Evolutionary conservation across 2,113 vertebrate species (phyloP).

Genomic region (Cyanoliseus patagonus): DNA sequence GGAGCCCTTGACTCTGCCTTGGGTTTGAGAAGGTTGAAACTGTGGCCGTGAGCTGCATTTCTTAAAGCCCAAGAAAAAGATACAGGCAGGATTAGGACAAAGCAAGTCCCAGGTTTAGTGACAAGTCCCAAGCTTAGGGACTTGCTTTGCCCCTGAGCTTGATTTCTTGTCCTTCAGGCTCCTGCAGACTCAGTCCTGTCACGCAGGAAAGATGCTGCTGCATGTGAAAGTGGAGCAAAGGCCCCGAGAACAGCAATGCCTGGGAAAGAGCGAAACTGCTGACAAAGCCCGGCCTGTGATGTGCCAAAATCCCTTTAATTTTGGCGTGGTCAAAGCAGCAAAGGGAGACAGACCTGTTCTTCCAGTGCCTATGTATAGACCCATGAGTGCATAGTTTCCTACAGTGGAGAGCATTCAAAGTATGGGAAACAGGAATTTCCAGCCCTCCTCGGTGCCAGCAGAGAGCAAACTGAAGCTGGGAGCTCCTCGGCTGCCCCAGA

Average conservation of each 20-base stretch:
- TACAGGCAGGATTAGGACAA: neutral
- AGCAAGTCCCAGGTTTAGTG: neutral
- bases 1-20: neutral
- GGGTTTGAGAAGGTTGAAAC: neutral
- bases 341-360: constrained; percentile 1
- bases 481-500: neutral
- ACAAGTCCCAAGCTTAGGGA: neutral
- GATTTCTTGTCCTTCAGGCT: neutral
- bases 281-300: neutral
- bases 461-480: neutral
- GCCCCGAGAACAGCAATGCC: neutral
- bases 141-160: neutral
- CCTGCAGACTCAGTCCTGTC: neutral
- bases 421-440: constrained; percentile 38
- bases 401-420: neutral
- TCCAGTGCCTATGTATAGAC: constrained; percentile 28
- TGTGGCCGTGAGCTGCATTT: neutral
- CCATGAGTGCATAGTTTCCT: neutral
- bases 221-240: neutral
- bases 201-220: neutral
- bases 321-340: neutral
- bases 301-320: neutral
- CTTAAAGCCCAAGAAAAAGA: neutral
- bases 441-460: neutral
- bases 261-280: neutral